Evolutionary conservation across 2,888 invertebrate genomes (phyloP).

Genomic region (Lasioglossum oenotherae): DNA sequence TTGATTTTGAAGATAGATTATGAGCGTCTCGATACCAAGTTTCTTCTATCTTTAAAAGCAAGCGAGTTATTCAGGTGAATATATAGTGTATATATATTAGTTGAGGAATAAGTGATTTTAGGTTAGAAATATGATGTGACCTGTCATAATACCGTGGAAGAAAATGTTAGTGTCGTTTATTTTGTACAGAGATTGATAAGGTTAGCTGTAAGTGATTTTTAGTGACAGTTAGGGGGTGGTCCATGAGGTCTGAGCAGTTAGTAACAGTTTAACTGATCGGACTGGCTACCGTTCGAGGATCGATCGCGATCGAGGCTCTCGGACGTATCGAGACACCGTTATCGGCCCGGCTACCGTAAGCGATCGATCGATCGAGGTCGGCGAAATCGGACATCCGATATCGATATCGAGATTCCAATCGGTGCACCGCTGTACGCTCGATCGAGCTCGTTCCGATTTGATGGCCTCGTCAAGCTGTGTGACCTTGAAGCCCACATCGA

Average conservation of each 20-base stretch:
- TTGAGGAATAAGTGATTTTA: too few relatives aligned
- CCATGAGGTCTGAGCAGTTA: not conserved
- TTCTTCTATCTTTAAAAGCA: too few relatives aligned
- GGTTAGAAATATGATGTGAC: too few relatives aligned
- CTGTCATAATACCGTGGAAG: too few relatives aligned
- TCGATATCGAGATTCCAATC: slow-evolving; percentile 46
- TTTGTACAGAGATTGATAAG: too few relatives aligned
- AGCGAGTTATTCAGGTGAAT: too few relatives aligned
- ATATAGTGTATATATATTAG: too few relatives aligned
- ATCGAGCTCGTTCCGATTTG: slow-evolving; percentile 47
- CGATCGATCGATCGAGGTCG: slow-evolving; percentile 70
- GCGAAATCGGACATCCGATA: slow-evolving; percentile 63
- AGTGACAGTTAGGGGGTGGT: not conserved
- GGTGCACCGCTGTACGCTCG: slow-evolving; percentile 13
- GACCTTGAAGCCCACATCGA: slow-evolving; percentile 33
- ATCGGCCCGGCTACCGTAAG: slow-evolving; percentile 61
- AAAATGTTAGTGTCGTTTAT: too few relatives aligned
- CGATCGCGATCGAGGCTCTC: slow-evolving; percentile 9
- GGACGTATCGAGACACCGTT: slow-evolving; percentile 57
- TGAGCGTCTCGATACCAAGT: too few relatives aligned
- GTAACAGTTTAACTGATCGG: not conserved
- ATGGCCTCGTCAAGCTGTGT: not conserved
- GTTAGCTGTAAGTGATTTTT: not conserved
- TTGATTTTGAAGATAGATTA: too few relatives aligned
- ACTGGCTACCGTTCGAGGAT: not conserved